phyloP scores from a whole-genome alignment of 2,888 invertebrate genomes.

The Leucoptera coffeella region DNA sequence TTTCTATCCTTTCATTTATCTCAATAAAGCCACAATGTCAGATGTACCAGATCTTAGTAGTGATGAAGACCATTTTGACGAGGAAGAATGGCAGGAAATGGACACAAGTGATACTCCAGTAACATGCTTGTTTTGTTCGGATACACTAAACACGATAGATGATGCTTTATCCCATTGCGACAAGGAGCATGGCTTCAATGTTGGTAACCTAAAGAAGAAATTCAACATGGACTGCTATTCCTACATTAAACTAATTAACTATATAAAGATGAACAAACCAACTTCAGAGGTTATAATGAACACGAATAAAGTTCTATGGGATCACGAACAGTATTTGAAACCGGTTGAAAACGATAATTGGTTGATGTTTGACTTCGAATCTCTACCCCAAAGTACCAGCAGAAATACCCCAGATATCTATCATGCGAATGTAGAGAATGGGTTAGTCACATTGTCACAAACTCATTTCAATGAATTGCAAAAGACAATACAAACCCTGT shows the following conservation, averaged over 20 bases:
- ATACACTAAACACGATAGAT: constrained; percentile 53
- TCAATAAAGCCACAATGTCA: too few relatives aligned
- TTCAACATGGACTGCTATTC: constrained; percentile 77
- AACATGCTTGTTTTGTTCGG: constrained; percentile 69
- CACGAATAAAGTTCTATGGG: constrained; percentile 57
- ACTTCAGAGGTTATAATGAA: constrained; percentile 49
- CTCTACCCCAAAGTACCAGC: constrained; percentile 23
- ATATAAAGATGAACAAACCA: constrained; percentile 60
- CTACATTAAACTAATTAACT: constrained; percentile 76
- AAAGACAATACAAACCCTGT: constrained; percentile 48
- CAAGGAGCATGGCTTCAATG: constrained; percentile 58
- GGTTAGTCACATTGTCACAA: constrained; percentile 54
- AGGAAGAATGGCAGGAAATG: constrained; percentile 46
- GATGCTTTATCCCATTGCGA: constrained; percentile 64
- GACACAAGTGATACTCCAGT: constrained; percentile 28
- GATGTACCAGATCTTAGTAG: constrained; percentile 45
- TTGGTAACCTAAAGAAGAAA: constrained; percentile 58
- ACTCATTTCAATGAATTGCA: constrained; percentile 57
- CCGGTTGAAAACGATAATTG: constrained; percentile 74
- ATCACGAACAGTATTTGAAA: constrained; percentile 69
- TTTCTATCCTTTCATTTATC: constrained; percentile 3
- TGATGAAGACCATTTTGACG: constrained; percentile 39
- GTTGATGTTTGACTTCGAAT: constrained; percentile 71
- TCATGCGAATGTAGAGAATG: constrained; percentile 57
- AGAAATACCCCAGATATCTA: constrained; percentile 42